These are phyloP conservation scores for Aphelinus certus DNA, from an alignment of 1,140 invertebrate species.

Conservation along the genomic window DNA sequence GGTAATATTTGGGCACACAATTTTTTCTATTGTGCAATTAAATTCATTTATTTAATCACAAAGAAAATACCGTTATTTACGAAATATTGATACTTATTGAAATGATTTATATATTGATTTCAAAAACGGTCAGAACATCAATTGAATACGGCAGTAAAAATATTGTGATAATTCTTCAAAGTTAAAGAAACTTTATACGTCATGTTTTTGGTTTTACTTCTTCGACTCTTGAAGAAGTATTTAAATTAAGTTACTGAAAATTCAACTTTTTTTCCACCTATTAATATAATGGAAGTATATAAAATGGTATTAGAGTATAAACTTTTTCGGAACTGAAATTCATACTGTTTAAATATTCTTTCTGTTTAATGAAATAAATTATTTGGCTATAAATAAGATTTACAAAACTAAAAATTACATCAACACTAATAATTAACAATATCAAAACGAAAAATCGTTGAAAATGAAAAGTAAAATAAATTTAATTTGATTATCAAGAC, in stretches of 20 bases:
- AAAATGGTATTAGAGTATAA: too few relatives aligned
- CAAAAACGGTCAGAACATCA: background rate
- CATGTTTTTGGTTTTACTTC: too few relatives aligned
- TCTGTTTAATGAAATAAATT: too few relatives aligned
- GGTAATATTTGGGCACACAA: background rate
- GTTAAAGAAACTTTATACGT: too few relatives aligned
- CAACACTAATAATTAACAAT: constrained; percentile 7
- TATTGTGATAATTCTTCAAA: constrained; percentile 35
- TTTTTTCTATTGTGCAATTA: constrained; percentile 23
- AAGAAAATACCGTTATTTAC: background rate
- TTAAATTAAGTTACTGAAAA: too few relatives aligned
- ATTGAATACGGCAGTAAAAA: constrained; percentile 44
- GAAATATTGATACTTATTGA: constrained; percentile 11
- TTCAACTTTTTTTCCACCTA: too few relatives aligned
- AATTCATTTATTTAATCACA: constrained; percentile 4
- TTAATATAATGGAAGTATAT: too few relatives aligned
- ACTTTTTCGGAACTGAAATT: too few relatives aligned
- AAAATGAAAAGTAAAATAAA: background rate
- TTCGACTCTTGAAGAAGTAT: too few relatives aligned
- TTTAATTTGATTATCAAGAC: background rate
- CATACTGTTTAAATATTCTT: too few relatives aligned
- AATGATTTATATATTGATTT: background rate
- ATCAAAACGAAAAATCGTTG: background rate
- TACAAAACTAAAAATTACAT: background rate
- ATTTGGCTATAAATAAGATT: too few relatives aligned